Evolutionary conservation across 2,888 invertebrate genomes (phyloP).

Genomic region (Trachelus iudaicus): DNA sequence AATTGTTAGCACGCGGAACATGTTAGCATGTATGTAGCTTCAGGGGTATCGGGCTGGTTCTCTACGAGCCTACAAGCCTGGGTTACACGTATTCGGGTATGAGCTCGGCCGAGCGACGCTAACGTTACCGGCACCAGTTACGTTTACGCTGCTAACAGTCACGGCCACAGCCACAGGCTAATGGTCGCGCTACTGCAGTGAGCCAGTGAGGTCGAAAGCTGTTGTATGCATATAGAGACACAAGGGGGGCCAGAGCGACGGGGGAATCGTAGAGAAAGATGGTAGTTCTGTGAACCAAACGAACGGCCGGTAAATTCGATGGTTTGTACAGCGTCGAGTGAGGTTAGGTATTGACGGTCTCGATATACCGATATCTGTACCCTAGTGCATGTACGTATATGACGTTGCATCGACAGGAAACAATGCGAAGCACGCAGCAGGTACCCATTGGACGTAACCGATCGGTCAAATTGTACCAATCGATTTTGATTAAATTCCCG

Average conservation of each 20-base stretch:
- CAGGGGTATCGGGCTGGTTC: constrained; percentile 42
- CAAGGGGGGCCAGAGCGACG: neutral
- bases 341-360: neutral
- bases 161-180: neutral
- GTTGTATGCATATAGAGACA: neutral
- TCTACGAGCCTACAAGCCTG: constrained; percentile 21
- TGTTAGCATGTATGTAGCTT: constrained; percentile 32
- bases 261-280: constrained; percentile 8
- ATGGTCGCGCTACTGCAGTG: neutral
- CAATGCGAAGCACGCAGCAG: constrained; percentile 40
- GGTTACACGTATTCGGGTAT: neutral
- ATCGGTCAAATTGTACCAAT: constrained; percentile 45
- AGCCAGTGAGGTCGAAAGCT: neutral
- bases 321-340: neutral
- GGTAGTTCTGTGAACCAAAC: neutral
- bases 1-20: constrained; percentile 59
- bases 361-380: neutral
- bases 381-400: neutral
- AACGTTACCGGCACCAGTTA: neutral
- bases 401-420: neutral
- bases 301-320: neutral
- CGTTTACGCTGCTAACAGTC: neutral
- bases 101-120: constrained; percentile 2
- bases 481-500: constrained; percentile 49
- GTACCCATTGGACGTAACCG: constrained; percentile 39